Evolutionary conservation across 92 coral and sea anemone species (phyloP), one percentile per base, ranked within the genome.

Genomic region (Virgularia gustaviana): DNA sequence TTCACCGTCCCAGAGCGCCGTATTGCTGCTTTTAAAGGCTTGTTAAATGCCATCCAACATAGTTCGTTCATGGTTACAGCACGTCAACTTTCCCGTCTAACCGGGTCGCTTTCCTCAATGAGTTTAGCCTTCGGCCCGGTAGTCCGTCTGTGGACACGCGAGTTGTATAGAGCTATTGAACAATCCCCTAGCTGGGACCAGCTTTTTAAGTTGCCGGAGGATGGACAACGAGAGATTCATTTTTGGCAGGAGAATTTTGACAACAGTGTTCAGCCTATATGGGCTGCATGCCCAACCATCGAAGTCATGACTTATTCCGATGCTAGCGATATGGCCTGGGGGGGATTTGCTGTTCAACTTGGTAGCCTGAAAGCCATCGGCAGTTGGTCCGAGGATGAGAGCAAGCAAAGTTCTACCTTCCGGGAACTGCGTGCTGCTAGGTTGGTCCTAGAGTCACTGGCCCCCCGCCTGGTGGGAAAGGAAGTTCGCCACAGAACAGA

Each of bases 251-350:
- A 55, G 15, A 85, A 77, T 55, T 72, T 81, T 33, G 67, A 71
- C 58, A 75, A 56, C 56, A 42, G 18, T 72, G 82, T 75, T 27
- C 80, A 56, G 31, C 85, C 79, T 31, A 85, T 80, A 19, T 85
- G 85, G 85, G 36, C 70, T 36, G 57, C 68, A 37, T 52, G 80
- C 62, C 89, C 83, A 1, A 80, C 58, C 25, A 78, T 78, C 0
- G 89, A 85, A 36, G 83, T 76, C 55, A 33, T 71, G 18, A 32
- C 89, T 3, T 81, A 70, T 49, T 85, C 86, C 13, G 83, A 81
- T 85, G 89, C 86, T 12, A 81, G 86, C 47, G 86, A 82, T 23
- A 53, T 56, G 28, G 81, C 86, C 29, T 85, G 89, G 83, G 83
- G 86, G 16, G 89, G 89, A n/a, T 54, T 58, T 71, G 56, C 73